phyloP scores from a whole-genome alignment of 2,797 vertebrate species.

The Emydoidea blandingii region DNA sequence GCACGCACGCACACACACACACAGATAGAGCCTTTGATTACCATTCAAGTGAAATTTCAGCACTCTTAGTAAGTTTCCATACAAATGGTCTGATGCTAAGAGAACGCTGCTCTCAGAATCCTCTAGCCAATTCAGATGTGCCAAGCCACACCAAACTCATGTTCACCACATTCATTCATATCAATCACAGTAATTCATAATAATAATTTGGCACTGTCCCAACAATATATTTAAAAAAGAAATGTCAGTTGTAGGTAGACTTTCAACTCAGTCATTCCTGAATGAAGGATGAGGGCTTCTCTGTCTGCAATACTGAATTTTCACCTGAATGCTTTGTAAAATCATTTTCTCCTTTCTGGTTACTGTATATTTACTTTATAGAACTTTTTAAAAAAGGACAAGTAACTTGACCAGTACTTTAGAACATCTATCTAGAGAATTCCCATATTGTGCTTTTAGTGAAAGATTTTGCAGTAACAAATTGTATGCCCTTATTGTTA shows the following conservation, averaged over 20 bases:
- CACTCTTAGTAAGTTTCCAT: too few relatives aligned
- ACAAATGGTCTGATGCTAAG: too few relatives aligned
- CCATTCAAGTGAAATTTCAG: too few relatives aligned
- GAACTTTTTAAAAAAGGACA: not conserved
- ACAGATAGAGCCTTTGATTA: too few relatives aligned
- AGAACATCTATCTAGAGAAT: not conserved
- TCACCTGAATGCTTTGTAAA: not conserved
- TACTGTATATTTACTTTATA: not conserved
- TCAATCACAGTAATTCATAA: too few relatives aligned
- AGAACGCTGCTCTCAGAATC: too few relatives aligned
- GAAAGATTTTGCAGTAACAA: not conserved
- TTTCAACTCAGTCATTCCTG: not conserved
- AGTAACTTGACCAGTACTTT: not conserved
- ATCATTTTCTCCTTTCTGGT: not conserved
- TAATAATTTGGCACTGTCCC: too few relatives aligned
- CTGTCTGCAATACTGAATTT: not conserved
- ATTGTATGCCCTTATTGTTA: not conserved
- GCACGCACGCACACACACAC: too few relatives aligned
- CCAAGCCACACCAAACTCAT: too few relatives aligned
- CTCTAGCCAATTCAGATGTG: too few relatives aligned
- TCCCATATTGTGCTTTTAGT: not conserved
- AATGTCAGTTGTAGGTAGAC: not conserved
- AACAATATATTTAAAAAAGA: not conserved
- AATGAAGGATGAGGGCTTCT: not conserved
- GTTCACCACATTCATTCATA: too few relatives aligned